Percentiles rank a stretch among this genome's conserved stretches.
phyloP scores from a whole-genome alignment of 2,113 vertebrate genomes.

The Nyctereutes procyonoides region DNA sequence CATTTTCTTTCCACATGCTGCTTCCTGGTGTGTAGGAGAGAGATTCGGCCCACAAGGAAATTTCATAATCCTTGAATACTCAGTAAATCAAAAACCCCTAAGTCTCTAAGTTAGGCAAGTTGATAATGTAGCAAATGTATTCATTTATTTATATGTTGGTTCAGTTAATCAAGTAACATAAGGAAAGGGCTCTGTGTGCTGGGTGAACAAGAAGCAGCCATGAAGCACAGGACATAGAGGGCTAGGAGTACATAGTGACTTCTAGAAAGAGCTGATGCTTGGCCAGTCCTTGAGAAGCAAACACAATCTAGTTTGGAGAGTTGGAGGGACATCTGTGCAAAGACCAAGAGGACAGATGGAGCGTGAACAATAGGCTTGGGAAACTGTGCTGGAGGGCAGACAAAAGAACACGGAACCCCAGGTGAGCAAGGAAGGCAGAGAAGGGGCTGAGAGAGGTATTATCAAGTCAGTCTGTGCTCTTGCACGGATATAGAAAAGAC shows the following conservation, averaged over 20 bases:
- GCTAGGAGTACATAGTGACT: neutral
- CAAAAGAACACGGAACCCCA: neutral
- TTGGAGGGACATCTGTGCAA: neutral
- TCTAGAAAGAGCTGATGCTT: neutral
- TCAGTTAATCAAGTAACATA: neutral
- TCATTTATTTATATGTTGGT: neutral
- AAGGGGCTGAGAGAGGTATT: neutral
- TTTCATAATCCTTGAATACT: neutral
- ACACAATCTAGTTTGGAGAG: neutral
- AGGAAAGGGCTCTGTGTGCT: neutral
- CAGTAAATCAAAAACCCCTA: neutral
- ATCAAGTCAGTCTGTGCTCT: neutral
- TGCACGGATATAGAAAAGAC: neutral
- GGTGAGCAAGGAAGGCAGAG: neutral
- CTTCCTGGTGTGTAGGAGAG: neutral
- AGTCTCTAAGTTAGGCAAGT: neutral
- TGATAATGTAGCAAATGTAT: neutral
- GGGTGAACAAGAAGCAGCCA: neutral
- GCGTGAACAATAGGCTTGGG: neutral
- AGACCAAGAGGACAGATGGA: neutral
- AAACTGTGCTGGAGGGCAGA: neutral
- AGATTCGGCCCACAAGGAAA: neutral
- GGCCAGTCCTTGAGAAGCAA: neutral
- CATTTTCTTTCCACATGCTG: neutral
- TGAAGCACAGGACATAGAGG: neutral